Percentiles rank a stretch among this genome's conserved stretches.
phyloP scores from a whole-genome alignment of 1,140 invertebrate species.

The Drosophila nikananu region DNA sequence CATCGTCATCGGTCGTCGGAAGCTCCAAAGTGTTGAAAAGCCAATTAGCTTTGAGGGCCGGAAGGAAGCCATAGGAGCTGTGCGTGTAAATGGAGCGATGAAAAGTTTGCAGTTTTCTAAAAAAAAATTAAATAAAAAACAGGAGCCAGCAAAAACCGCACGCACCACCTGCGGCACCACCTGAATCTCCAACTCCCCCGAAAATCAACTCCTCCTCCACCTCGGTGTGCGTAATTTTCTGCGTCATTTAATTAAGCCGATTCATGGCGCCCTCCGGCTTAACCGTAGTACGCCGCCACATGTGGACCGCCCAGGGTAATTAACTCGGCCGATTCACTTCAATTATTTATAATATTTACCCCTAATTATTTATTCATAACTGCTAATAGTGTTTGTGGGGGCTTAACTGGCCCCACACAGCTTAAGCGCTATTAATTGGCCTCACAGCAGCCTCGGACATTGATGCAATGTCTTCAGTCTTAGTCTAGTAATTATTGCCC shows the following conservation, averaged over 20 bases:
- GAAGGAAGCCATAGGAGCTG: conserved; percentile 76
- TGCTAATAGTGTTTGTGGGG: conserved; percentile 73
- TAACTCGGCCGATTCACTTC: conserved; percentile 60
- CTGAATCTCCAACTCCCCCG: neutral
- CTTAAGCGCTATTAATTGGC: conserved; percentile 65
- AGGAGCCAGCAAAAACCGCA: conserved; percentile 54
- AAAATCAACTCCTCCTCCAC: neutral
- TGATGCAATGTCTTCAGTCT: conserved; percentile 74
- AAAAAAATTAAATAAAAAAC: conserved; percentile 1
- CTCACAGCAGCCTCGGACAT: conserved; percentile 48
- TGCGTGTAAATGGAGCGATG: conserved; percentile 68
- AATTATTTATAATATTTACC: conserved; percentile 73
- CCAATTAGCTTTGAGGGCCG: conserved; percentile 75
- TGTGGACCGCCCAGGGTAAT: conserved; percentile 43
- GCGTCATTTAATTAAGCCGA: conserved; percentile 85
- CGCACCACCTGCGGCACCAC: conserved; percentile 49
- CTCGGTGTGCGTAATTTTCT: conserved; percentile 79
- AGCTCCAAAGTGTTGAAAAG: conserved; percentile 80
- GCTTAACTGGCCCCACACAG: conserved; percentile 23
- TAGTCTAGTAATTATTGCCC: conserved; percentile 4
- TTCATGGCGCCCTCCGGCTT: conserved; percentile 45
- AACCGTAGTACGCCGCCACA: conserved; percentile 18
- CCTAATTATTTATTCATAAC: conserved; percentile 80
- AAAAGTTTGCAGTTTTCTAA: conserved; percentile 62
- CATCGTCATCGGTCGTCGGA: conserved; percentile 54